phyloP scores from a whole-genome alignment of 2,113 vertebrate species.

The Rattus norvegicus region DNA sequence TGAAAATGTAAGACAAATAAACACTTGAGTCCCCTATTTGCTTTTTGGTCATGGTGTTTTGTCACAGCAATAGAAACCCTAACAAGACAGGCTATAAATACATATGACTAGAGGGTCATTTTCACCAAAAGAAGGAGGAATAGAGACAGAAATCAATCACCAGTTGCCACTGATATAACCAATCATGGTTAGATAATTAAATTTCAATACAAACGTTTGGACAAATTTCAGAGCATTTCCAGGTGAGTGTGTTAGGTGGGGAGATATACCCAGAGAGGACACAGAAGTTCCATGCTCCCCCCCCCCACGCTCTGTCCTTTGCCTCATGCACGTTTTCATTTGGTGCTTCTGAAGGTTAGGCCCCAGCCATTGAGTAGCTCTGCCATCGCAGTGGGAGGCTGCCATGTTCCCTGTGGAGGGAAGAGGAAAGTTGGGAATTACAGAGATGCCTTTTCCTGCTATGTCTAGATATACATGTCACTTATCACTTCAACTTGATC shows the following conservation, averaged over 20 bases:
- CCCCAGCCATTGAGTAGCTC: background rate
- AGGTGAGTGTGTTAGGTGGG: background rate
- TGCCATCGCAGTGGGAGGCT: background rate
- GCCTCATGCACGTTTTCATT: background rate
- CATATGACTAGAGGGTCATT: background rate
- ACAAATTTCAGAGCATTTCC: background rate
- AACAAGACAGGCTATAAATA: background rate
- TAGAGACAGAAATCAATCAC: background rate
- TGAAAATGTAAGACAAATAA: background rate
- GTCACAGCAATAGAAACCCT: background rate
- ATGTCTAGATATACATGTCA: background rate
- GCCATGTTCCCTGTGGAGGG: background rate
- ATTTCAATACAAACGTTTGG: background rate
- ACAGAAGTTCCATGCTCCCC: background rate
- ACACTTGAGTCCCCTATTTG: background rate
- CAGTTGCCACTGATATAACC: background rate
- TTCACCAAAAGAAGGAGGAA: background rate
- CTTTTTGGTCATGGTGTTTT: background rate
- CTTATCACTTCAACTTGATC: background rate
- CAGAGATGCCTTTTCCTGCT: background rate
- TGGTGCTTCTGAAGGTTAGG: background rate
- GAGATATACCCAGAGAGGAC: too few relatives aligned
- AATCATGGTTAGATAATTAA: background rate
- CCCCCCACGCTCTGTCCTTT: background rate
- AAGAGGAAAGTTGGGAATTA: background rate